Base-by-base conservation (phyloP, 2,888 invertebrate species). In the Myopa tessellatipennis region DNA sequence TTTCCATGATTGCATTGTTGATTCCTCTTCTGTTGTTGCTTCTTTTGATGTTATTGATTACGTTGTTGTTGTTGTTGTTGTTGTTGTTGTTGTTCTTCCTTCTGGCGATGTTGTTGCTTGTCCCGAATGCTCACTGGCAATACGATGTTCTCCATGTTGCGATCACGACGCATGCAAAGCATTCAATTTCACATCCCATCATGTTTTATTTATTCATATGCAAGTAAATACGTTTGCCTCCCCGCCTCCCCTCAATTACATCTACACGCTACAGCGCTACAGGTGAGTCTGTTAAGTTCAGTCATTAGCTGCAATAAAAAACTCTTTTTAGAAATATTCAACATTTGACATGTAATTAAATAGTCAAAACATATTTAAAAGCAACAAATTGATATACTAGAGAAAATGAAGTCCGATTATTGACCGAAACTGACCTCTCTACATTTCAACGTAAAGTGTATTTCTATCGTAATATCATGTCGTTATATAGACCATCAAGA, bases 191-290 rank as follows among this genome's bases (percentile, higher is more conserved):
- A 60, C 58, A 68, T 75, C 38, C 58, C 68, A 60, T 75, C 75
- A 68, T 75, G 26, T 69, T 75, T 58, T 75, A 69, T 58, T 75
- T 69, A 75, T 75, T 75, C 68, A 60, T 60, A 45, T 67, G 69
- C 74, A 55, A 67, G 67, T 68, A 75, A 68, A 68, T 67, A 75
- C 61, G 40, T 68, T 75, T 75, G 74, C 58, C 58, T 75, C 58
- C 68, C 50, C 26, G 26, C 26, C 26, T 26, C 26, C 26, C 26
- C 45, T 45, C 45, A 45, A 45, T 45, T 45, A 45, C 45, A 45
- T 45, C 45, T 10, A 45, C 45, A 45, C 45, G 45, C 45, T 45
- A 45, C 45, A 45, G 7, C 6, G 45, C 45, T 45, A 45, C 45
- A 45, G 45, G 3, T 26, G 10, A 45, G 45, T 45, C 6, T 45